These are phyloP conservation scores for Drosophila borealis DNA, from an alignment of 2,888 invertebrate species.

Conservation along the genomic window DNA sequence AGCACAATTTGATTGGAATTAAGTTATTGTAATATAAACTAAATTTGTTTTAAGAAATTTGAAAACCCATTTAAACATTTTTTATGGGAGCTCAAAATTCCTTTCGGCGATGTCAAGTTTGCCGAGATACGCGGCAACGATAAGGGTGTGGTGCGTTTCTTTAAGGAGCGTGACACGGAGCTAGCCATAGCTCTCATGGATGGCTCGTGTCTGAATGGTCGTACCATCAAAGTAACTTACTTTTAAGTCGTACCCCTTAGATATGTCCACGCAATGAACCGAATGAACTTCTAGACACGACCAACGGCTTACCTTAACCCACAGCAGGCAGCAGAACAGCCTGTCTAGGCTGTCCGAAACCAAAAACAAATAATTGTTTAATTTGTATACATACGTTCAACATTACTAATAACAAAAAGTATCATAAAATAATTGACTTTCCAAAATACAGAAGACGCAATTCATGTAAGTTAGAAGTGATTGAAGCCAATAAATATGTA, in stretches of 20 bases:
- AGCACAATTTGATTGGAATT: too few species aligned
- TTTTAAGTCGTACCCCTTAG: constrained; percentile 85
- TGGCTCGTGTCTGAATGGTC: constrained; percentile 94
- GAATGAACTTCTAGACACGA: constrained; percentile 16
- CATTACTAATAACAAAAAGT: constrained; percentile 46
- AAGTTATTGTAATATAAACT: too few species aligned
- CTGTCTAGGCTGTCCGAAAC: constrained; percentile 10
- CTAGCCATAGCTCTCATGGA: constrained; percentile 95
- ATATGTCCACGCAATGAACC: constrained; percentile 21
- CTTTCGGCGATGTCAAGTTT: constrained; percentile 93
- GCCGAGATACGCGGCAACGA: constrained; percentile 97
- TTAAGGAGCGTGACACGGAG: constrained; percentile 95
- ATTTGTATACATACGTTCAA: constrained; percentile 56
- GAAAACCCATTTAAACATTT: too few species aligned
- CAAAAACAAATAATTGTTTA: constrained; percentile 49
- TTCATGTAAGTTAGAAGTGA: constrained; percentile 62
- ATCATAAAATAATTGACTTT: constrained; percentile 62
- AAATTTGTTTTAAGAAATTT: too few species aligned
- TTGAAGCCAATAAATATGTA: constrained; percentile 49
- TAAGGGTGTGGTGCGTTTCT: constrained; percentile 94
- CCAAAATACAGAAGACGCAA: constrained; percentile 61
- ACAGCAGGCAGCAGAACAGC: constrained; percentile 12
- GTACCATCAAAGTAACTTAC: constrained; percentile 94
- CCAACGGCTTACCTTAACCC: constrained; percentile 22
- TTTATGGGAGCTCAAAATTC: too few species aligned